phyloP scores from a whole-genome alignment of 2,888 invertebrate genomes.

The Drosophila suboccidentalis region DNA sequence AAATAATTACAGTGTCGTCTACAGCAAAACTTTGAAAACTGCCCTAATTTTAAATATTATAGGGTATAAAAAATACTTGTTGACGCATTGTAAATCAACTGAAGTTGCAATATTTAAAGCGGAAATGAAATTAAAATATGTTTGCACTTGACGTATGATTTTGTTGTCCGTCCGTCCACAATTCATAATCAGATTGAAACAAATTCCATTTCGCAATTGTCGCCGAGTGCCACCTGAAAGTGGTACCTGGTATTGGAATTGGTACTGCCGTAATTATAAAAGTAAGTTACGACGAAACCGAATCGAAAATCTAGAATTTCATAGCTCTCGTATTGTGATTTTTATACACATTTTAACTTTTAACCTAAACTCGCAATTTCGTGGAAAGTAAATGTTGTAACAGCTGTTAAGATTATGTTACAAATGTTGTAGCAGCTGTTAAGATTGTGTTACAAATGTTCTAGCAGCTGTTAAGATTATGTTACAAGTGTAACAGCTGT shows the following conservation, averaged over 20 bases:
- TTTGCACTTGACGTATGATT: slow-evolving; percentile 9
- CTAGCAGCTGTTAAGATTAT: no score
- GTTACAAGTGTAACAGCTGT: no score
- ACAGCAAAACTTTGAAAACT: neutral
- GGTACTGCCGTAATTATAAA: neutral
- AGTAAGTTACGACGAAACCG: neutral
- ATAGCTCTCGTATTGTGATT: neutral
- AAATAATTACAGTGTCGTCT: no score
- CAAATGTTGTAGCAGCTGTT: neutral
- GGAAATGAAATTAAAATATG: slow-evolving; percentile 24
- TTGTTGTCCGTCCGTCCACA: neutral
- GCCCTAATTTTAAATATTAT: slow-evolving; percentile 8
- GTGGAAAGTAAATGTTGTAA: neutral
- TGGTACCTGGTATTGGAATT: slow-evolving; percentile 1
- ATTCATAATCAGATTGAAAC: slow-evolving; percentile 7
- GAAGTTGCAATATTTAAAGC: slow-evolving; percentile 33
- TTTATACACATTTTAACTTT: no score
- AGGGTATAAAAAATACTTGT: slow-evolving; percentile 3
- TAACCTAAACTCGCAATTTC: neutral
- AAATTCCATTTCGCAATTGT: slow-evolving; percentile 6
- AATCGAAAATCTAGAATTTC: neutral
- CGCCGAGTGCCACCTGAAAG: neutral
- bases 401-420: neutral
- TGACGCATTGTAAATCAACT: slow-evolving; percentile 38
- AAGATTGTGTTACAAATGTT: neutral